Percentiles rank a stretch among this genome's conserved stretches.
These are phyloP conservation scores for Stratiomys singularior DNA, from an alignment of 2,888 invertebrate species.

Conservation along the genomic window DNA sequence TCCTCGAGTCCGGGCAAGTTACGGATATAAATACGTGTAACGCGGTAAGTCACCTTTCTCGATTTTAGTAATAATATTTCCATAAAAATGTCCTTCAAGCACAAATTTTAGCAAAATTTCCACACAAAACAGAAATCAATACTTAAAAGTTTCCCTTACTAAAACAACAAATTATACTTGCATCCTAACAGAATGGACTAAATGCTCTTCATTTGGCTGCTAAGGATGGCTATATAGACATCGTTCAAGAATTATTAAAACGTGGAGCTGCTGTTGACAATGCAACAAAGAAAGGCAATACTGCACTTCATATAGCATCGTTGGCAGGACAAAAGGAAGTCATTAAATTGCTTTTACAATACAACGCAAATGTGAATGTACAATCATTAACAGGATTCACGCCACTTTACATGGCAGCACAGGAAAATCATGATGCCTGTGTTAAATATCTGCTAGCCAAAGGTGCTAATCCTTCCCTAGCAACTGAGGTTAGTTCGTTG, in stretches of 20 bases:
- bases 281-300: conserved; percentile 96
- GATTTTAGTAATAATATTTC: too few relatives aligned
- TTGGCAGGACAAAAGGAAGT: conserved; percentile 96
- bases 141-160: too few relatives aligned
- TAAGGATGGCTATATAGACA: conserved; percentile 96
- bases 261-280: conserved; percentile 94
- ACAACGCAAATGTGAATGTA: conserved; percentile 94
- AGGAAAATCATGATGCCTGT: conserved; percentile 94
- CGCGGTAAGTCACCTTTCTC: conserved; percentile 87
- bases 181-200: conserved; percentile 85
- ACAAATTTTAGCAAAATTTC: too few relatives aligned
- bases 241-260: conserved; percentile 90
- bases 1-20: conserved; percentile 84
- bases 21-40: conserved; percentile 98
- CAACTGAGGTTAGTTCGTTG: conserved; percentile 89
- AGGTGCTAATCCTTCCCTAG: conserved; percentile 95
- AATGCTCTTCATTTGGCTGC: conserved; percentile 97
- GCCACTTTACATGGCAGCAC: conserved; percentile 98
- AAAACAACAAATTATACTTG: neutral
- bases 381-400: conserved; percentile 98
- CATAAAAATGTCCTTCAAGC: too few relatives aligned
- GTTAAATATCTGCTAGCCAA: conserved; percentile 91
- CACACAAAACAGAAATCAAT: too few relatives aligned
- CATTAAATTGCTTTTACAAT: conserved; percentile 88
- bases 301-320: conserved; percentile 97